A percentile compares a stretch with the other conserved stretches of the same genome.
Conservation (phyloP, 1,140 invertebrate species). For the Notospermus geniculatus region DNA sequence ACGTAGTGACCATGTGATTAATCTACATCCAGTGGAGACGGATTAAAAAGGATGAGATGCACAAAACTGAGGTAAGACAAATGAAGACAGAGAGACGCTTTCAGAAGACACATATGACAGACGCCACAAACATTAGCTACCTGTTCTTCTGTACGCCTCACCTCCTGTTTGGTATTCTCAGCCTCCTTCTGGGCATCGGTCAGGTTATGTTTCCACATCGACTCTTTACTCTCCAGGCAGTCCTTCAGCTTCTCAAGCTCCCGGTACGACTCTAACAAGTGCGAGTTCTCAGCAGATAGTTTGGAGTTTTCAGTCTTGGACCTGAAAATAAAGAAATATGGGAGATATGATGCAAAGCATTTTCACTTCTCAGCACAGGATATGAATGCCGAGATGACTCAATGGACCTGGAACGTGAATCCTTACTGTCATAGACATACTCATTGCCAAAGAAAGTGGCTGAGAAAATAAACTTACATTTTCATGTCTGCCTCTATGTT, state of each 20-base stretch:
- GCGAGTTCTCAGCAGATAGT: slow-evolving; percentile 48
- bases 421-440: no score
- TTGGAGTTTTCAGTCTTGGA: slow-evolving; percentile 49
- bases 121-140: not conserved
- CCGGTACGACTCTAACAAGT: slow-evolving; percentile 51
- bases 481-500: slow-evolving; percentile 54
- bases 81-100: no score
- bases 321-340: slow-evolving; percentile 28
- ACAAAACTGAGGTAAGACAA: no score
- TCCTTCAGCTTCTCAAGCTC: slow-evolving; percentile 48
- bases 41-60: no score
- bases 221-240: slow-evolving; percentile 39
- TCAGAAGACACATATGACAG: not conserved
- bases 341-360: not conserved
- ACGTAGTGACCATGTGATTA: no score
- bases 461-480: slow-evolving; percentile 42
- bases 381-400: not conserved
- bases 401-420: no score
- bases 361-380: not conserved
- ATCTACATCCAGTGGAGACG: no score
- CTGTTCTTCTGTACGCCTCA: slow-evolving; percentile 26
- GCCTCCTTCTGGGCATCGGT: slow-evolving; percentile 53
- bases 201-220: slow-evolving; percentile 40
- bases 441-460: no score
- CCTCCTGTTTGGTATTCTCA: slow-evolving; percentile 45